phyloP scores from a whole-genome alignment of 2,888 invertebrate species.

The Xestia ashworthii region DNA sequence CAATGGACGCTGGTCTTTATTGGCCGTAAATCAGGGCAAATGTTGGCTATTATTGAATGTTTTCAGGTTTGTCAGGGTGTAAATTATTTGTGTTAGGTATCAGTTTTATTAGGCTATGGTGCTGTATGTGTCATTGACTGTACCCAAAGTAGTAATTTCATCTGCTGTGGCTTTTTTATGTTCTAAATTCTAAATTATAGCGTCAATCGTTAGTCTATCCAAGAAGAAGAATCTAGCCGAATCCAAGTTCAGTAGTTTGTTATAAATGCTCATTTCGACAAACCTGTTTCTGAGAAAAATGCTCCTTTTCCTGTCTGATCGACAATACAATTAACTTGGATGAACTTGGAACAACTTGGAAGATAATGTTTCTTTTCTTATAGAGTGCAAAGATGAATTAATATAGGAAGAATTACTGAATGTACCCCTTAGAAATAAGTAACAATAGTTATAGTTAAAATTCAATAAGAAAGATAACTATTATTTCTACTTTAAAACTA shows the following conservation, averaged over 20 bases:
- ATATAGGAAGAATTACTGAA: neutral
- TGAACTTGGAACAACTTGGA: no score
- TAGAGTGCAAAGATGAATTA: neutral
- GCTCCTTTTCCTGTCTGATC: neutral
- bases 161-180: neutral
- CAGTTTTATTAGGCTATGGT: neutral
- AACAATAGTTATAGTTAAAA: neutral
- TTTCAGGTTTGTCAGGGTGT: conserved; percentile 4
- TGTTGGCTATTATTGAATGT: conserved; percentile 10
- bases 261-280: neutral
- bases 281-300: neutral
- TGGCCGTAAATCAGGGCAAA: conserved; percentile 28
- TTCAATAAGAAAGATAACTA: neutral
- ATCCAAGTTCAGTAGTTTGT: neutral
- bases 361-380: neutral
- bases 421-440: neutral
- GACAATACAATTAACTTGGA: neutral
- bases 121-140: neutral
- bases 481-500: neutral
- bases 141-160: neutral
- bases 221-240: neutral
- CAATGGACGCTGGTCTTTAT: conserved; percentile 39
- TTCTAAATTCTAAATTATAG: neutral
- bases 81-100: neutral
- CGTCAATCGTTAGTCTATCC: neutral